Conservation (phyloP, 2,888 invertebrate genomes). For the Nezara viridula region DNA sequence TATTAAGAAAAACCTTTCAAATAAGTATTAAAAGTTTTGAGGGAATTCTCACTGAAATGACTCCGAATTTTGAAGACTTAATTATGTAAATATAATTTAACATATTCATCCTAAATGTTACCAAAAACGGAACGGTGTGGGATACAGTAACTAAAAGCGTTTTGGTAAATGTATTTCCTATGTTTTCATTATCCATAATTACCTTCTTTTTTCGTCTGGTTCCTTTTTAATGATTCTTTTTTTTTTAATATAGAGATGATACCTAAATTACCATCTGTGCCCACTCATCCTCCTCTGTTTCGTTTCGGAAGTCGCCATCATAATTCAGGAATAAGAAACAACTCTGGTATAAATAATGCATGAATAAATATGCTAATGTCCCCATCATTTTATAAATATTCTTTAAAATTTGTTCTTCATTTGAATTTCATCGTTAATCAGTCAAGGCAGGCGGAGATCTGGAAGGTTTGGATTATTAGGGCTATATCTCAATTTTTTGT, state of each 20-base stretch:
- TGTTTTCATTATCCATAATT: conserved; percentile 18
- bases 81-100: conserved; percentile 41
- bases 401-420: conserved; percentile 15
- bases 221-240: conserved; percentile 19
- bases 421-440: conserved; percentile 38
- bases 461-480: neutral
- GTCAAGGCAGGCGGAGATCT: neutral
- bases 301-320: neutral
- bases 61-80: conserved; percentile 11
- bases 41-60: neutral
- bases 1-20: neutral
- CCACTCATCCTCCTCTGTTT: neutral
- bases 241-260: conserved; percentile 6
- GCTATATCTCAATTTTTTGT: neutral
- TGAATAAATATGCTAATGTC: conserved; percentile 23
- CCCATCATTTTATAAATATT: conserved; percentile 15
- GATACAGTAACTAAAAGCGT: neutral
- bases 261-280: neutral
- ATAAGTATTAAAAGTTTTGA: neutral
- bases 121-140: neutral
- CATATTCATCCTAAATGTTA: neutral
- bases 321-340: neutral
- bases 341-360: neutral
- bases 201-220: neutral
- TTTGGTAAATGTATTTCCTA: conserved; percentile 40